These are phyloP conservation scores for Acrocyrtus sp. DNA, from an alignment of 2,888 invertebrate genomes.

Conservation along the genomic window DNA sequence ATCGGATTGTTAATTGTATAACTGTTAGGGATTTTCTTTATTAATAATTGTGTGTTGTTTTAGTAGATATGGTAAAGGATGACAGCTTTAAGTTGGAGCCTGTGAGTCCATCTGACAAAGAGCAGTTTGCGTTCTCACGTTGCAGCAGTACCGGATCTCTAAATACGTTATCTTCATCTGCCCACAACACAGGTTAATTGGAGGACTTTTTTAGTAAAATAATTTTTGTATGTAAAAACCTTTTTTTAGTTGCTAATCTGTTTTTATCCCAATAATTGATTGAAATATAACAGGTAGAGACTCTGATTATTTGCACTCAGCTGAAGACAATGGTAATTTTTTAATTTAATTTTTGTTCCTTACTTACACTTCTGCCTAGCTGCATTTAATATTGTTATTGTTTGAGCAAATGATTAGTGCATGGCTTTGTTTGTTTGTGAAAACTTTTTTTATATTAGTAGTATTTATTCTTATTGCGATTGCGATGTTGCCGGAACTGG, in stretches of 20 bases:
- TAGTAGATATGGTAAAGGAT: slow-evolving; percentile 51
- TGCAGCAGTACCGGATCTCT: slow-evolving; percentile 82
- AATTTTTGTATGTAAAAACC: too few relatives aligned
- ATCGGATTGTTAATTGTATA: not conserved
- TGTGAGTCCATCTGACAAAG: slow-evolving; percentile 71
- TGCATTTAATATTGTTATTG: too few relatives aligned
- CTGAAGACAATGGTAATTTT: slow-evolving; percentile 49
- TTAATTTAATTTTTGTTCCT: slow-evolving; percentile 12
- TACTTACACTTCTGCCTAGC: not conserved
- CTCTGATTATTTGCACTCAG: slow-evolving; percentile 48
- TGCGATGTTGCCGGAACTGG: too few relatives aligned
- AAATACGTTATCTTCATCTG: slow-evolving; percentile 81
- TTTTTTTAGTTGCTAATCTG: slow-evolving; percentile 17
- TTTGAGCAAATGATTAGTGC: too few relatives aligned
- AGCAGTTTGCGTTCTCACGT: slow-evolving; percentile 73
- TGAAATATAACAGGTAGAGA: slow-evolving; percentile 43
- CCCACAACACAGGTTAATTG: slow-evolving; percentile 78
- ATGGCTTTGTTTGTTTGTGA: too few relatives aligned
- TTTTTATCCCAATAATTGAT: slow-evolving; percentile 37
- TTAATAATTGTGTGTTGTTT: too few relatives aligned
- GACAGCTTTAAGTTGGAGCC: slow-evolving; percentile 69
- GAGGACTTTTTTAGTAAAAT: slow-evolving; percentile 1
- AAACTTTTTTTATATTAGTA: too few relatives aligned
- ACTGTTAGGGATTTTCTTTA: not conserved
- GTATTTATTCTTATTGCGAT: too few relatives aligned